Conservation (phyloP, 2,888 invertebrate genomes). For the Microchrysa polita region DNA sequence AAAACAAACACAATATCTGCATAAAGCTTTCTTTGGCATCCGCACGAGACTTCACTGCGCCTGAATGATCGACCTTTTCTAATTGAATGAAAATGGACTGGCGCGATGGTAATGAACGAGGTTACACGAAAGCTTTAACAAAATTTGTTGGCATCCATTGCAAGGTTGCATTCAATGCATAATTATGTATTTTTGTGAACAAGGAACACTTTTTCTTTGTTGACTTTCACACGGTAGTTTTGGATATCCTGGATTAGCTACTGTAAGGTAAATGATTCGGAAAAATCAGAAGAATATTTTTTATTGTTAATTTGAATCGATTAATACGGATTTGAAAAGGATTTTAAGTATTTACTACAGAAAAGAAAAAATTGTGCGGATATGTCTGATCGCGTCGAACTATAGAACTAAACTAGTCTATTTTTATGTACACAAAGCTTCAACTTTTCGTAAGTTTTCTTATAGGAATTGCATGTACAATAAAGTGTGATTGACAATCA, state of each 20-base stretch:
- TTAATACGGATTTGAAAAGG: no score
- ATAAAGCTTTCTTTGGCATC: no score
- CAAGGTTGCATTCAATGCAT: constrained; percentile 16
- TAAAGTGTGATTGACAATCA: background rate
- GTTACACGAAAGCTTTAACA: background rate
- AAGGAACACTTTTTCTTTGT: no score
- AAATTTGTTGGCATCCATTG: background rate
- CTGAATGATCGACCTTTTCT: background rate
- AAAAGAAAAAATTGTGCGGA: background rate
- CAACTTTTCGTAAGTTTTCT: no score
- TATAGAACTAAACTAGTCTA: constrained; percentile 23
- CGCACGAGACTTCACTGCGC: constrained; percentile 4
- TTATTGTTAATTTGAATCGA: no score
- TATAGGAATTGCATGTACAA: background rate
- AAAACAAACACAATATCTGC: no score
- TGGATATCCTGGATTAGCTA: no score
- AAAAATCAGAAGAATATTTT: background rate
- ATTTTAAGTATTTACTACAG: background rate
- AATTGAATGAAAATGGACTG: background rate
- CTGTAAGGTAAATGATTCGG: background rate
- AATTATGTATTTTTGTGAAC: background rate
- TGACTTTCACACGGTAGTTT: no score
- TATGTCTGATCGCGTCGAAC: constrained; percentile 5
- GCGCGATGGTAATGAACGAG: constrained; percentile 16
- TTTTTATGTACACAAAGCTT: constrained; percentile 25